phyloP scores from a whole-genome alignment of 1,140 invertebrate species.

The Zaprionus inermis region DNA sequence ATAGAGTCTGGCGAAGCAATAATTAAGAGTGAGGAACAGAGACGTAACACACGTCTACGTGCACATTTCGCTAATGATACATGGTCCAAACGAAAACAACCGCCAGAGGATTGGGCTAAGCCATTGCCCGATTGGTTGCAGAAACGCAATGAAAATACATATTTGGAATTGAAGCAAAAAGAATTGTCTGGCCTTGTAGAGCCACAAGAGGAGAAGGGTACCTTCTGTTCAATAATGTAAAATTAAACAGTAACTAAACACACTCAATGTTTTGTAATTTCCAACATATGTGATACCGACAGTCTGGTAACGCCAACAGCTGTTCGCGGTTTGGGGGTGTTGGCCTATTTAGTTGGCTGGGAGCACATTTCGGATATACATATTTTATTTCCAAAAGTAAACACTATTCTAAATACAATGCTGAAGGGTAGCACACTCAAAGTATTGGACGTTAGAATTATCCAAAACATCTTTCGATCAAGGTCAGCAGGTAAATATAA shows the following conservation, averaged over 20 bases:
- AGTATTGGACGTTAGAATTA: constrained; percentile 60
- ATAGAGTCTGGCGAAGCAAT: constrained; percentile 87
- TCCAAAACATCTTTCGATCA: constrained; percentile 50
- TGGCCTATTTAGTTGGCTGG: background rate
- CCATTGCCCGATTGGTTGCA: constrained; percentile 90
- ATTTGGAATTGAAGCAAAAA: constrained; percentile 87
- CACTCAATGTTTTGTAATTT: constrained; percentile 4
- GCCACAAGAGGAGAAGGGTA: constrained; percentile 47
- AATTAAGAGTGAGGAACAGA: constrained; percentile 89
- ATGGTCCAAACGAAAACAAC: constrained; percentile 90
- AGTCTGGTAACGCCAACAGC: constrained; percentile 39
- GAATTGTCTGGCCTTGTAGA: constrained; percentile 85
- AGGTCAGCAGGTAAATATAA: constrained; percentile 78
- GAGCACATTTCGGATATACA: constrained; percentile 20
- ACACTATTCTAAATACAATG: constrained; percentile 41
- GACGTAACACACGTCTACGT: constrained; percentile 87
- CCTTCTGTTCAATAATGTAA: constrained; percentile 69
- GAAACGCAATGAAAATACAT: constrained; percentile 88
- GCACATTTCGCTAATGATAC: constrained; percentile 90
- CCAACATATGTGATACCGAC: background rate
- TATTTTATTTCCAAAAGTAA: constrained; percentile 10
- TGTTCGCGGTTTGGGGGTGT: constrained; percentile 19
- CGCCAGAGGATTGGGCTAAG: constrained; percentile 91
- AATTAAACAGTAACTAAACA: constrained; percentile 16
- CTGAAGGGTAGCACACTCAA: constrained; percentile 60